These are phyloP conservation scores for Drosophila murphyi DNA, from an alignment of 1,140 invertebrate species.

Conservation along the genomic window DNA sequence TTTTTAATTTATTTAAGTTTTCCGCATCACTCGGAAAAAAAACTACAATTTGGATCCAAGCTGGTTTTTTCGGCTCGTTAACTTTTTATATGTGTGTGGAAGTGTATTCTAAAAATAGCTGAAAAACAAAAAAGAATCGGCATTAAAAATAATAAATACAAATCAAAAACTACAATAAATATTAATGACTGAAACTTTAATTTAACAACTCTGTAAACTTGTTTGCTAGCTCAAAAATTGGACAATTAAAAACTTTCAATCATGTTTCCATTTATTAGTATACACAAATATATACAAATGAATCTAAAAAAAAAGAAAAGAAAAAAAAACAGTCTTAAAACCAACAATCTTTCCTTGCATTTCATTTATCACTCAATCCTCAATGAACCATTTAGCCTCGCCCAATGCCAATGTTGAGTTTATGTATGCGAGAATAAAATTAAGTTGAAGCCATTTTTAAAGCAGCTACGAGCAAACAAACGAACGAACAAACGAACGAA, in stretches of 20 bases:
- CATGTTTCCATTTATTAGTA: background rate
- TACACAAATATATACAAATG: background rate
- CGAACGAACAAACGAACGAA: background rate
- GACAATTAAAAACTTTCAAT: background rate
- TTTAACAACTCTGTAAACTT: conserved; percentile 5
- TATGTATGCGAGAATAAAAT: background rate
- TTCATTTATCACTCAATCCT: conserved; percentile 23
- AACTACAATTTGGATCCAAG: conserved; percentile 9
- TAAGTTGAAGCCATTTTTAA: background rate
- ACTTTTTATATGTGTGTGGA: conserved; percentile 28
- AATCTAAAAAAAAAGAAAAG: conserved; percentile 3
- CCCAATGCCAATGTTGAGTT: background rate
- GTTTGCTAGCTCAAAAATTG: background rate
- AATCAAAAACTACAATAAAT: conserved; percentile 20
- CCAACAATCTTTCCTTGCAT: background rate
- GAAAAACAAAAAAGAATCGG: conserved; percentile 15
- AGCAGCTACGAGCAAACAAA: background rate
- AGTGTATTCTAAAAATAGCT: conserved; percentile 62
- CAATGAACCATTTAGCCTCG: conserved; percentile 2
- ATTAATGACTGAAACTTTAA: background rate
- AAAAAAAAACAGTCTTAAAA: too few relatives aligned
- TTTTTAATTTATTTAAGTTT: conserved; percentile 62
- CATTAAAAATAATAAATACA: conserved; percentile 7
- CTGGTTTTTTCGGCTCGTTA: conserved; percentile 59
- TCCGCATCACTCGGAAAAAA: conserved; percentile 44